phyloP scores from a whole-genome alignment of 2,113 vertebrate species.

The Apteryx owenii region DNA sequence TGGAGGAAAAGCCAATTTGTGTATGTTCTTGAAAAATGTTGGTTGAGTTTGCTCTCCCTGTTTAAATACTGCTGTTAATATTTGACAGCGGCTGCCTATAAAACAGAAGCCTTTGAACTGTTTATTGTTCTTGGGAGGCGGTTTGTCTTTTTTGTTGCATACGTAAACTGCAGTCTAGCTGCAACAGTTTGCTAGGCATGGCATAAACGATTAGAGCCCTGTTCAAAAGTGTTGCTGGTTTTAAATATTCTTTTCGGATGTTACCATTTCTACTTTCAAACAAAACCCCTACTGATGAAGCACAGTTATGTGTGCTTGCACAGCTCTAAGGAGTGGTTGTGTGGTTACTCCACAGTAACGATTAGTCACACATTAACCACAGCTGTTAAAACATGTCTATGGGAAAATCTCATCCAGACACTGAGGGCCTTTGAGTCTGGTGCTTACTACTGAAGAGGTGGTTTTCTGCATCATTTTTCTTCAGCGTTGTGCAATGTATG shows the following conservation, averaged over 20 bases:
- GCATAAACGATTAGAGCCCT: not conserved
- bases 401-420: constrained; percentile 44
- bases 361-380: constrained; percentile 77
- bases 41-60: constrained; percentile 11
- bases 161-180: not conserved
- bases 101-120: constrained; percentile 52
- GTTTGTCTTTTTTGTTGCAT: not conserved
- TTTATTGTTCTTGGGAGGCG: not conserved
- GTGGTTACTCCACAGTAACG: constrained; percentile 37
- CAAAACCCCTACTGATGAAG: not conserved
- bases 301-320: not conserved
- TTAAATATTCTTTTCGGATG: not conserved
- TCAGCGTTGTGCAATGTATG: not conserved
- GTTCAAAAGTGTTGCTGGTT: not conserved
- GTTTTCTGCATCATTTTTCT: constrained; percentile 22
- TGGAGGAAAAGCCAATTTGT: not conserved
- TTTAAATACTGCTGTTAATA: constrained; percentile 56
- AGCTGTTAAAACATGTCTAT: constrained; percentile 66
- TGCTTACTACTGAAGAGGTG: constrained; percentile 7
- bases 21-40: not conserved
- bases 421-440: not conserved
- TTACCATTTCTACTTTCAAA: not conserved
- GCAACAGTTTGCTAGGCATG: not conserved
- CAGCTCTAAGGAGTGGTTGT: constrained; percentile 53
- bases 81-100: constrained; percentile 23